phyloP scores from a whole-genome alignment of 2,888 invertebrate species.

The Tholera decimalis region DNA sequence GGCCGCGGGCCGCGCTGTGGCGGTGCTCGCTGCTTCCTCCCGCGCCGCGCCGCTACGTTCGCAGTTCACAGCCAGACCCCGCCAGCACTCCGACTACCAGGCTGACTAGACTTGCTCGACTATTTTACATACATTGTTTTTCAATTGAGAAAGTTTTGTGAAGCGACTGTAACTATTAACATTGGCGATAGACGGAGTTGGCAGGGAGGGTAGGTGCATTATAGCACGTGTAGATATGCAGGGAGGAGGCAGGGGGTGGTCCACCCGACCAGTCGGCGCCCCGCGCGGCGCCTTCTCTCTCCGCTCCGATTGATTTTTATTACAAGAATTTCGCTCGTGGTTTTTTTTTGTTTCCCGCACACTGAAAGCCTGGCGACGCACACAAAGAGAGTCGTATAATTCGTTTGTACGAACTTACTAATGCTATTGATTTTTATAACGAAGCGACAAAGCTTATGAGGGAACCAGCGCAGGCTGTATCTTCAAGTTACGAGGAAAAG shows the following conservation, averaged over 20 bases:
- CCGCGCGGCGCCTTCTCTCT: constrained; percentile 89
- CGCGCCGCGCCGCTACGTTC: constrained; percentile 34
- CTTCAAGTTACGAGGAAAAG: constrained; percentile 54
- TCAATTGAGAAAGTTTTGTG: constrained; percentile 39
- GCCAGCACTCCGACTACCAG: constrained; percentile 14
- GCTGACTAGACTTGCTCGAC: constrained; percentile 17
- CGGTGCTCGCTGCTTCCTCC: constrained; percentile 57
- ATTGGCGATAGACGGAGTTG: constrained; percentile 42
- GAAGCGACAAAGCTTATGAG: constrained; percentile 78
- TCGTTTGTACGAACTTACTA: constrained; percentile 91
- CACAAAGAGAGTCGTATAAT: constrained; percentile 89
- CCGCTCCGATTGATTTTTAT: constrained; percentile 92
- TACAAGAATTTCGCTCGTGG: constrained; percentile 91
- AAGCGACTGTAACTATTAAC: constrained; percentile 39
- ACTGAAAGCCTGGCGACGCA: constrained; percentile 84
- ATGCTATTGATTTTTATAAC: constrained; percentile 91
- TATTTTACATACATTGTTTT: constrained; percentile 35
- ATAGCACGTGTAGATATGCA: constrained; percentile 81
- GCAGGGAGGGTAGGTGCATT: constrained; percentile 82
- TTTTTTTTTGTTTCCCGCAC: constrained; percentile 89
- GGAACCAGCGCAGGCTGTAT: constrained; percentile 66
- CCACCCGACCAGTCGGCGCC: constrained; percentile 88
- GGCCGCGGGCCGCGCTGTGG: constrained; percentile 73
- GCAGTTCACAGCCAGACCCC: constrained; percentile 28
- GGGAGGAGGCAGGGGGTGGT: constrained; percentile 71